phyloP scores from a whole-genome alignment of 1,140 invertebrate species.

The Eriosoma lanigerum region DNA sequence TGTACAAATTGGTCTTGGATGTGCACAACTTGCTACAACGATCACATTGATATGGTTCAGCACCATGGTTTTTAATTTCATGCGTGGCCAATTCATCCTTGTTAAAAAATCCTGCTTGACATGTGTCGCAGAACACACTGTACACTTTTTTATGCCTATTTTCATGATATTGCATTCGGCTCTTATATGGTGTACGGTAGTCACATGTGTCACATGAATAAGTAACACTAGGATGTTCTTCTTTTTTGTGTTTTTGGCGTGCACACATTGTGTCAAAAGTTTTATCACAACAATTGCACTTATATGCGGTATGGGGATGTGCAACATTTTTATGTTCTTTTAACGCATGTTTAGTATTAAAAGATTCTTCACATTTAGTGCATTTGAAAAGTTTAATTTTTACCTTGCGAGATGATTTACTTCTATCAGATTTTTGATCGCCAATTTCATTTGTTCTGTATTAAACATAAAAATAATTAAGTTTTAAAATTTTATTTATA shows the following conservation, averaged over 20 bases:
- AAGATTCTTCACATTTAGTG: constrained; percentile 49
- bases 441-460: neutral
- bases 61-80: constrained; percentile 53
- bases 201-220: constrained; percentile 57
- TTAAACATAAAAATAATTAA: neutral
- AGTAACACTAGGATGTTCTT: constrained; percentile 47
- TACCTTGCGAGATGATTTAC: neutral
- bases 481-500: too few relatives aligned
- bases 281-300: constrained; percentile 52
- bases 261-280: constrained; percentile 47
- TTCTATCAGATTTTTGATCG: constrained; percentile 8
- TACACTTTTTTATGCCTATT: constrained; percentile 58
- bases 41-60: constrained; percentile 52
- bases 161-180: constrained; percentile 57
- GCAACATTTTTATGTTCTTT: constrained; percentile 51
- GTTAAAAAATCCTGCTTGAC: constrained; percentile 72
- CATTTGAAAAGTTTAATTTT: constrained; percentile 50
- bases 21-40: constrained; percentile 53
- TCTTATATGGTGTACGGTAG: constrained; percentile 56
- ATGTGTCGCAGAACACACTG: constrained; percentile 64
- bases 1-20: constrained; percentile 53
- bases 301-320: constrained; percentile 37
- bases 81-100: constrained; percentile 60
- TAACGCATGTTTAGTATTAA: constrained; percentile 39
- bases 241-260: constrained; percentile 47